Evolutionary conservation across 2,888 invertebrate species (phyloP).

Genomic region (Epinotia nisella): DNA sequence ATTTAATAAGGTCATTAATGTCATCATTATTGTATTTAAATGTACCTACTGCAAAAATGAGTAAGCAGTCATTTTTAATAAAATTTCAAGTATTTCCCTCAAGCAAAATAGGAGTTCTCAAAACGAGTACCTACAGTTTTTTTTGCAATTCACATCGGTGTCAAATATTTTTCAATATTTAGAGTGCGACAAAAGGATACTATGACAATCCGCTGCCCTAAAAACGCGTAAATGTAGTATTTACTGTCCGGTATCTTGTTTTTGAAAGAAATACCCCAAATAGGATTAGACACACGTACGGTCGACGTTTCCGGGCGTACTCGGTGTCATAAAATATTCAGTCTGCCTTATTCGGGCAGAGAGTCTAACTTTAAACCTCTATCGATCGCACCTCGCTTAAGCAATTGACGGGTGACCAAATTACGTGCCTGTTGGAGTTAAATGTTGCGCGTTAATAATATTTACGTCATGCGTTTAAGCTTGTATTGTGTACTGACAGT

Average conservation of each 20-base stretch:
- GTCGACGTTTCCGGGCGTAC: conserved; percentile 63
- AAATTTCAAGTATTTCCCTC: not conserved
- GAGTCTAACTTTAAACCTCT: conserved; percentile 69
- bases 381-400: conserved; percentile 61
- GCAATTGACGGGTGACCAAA: conserved; percentile 37
- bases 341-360: conserved; percentile 64
- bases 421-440: conserved; percentile 21
- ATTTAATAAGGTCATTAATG: not conserved
- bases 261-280: conserved; percentile 64
- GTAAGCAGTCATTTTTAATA: not conserved
- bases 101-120: not conserved
- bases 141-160: not conserved
- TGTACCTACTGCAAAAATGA: not conserved
- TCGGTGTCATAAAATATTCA: conserved; percentile 75
- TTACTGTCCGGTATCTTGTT: conserved; percentile 54
- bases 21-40: not conserved
- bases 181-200: not conserved
- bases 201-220: conserved; percentile 14
- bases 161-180: not conserved
- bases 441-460: conserved; percentile 6
- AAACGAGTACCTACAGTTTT: not conserved
- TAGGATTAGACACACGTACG: conserved; percentile 62
- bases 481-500: not conserved
- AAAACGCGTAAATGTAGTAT: conserved; percentile 53
- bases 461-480: not conserved